Evolutionary conservation across 2,888 invertebrate species (phyloP).

Genomic region (Poecilus cupreus): DNA sequence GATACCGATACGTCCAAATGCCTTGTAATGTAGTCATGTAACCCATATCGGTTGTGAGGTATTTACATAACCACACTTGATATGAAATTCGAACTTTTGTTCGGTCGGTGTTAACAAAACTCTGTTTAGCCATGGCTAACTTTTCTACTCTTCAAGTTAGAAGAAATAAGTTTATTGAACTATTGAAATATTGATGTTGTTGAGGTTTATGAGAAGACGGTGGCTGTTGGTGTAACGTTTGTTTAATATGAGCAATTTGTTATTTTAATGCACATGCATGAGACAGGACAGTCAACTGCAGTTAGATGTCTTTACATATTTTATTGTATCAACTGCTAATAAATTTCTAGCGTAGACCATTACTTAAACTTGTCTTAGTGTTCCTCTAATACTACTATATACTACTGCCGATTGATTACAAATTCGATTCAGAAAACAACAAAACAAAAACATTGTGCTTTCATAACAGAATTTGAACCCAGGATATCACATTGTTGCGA

Average conservation of each 20-base stretch:
- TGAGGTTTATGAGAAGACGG: neutral
- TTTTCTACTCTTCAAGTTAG: neutral
- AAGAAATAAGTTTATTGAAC: constrained; percentile 39
- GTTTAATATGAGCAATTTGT: neutral
- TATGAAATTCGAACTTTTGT: neutral
- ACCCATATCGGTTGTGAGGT: constrained; percentile 36
- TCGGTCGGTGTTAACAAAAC: neutral
- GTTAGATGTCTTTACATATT: neutral
- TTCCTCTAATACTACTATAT: too few species aligned
- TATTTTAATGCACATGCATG: neutral
- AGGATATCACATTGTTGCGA: too few species aligned
- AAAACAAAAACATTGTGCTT: too few species aligned
- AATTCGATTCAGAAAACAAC: too few species aligned
- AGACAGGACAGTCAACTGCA: neutral
- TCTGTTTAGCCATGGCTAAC: neutral
- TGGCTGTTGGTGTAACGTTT: neutral
- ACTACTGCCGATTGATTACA: too few species aligned
- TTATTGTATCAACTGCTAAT: neutral
- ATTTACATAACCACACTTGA: constrained; percentile 5
- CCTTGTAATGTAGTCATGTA: neutral
- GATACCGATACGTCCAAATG: neutral
- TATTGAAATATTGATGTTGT: constrained; percentile 11
- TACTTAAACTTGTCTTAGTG: too few species aligned
- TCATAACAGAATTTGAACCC: too few species aligned
- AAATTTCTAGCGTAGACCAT: neutral